Evolutionary conservation across 2,888 invertebrate genomes (phyloP), one percentile per base, ranked within the genome.

Genomic region (Apoda limacodes): DNA sequence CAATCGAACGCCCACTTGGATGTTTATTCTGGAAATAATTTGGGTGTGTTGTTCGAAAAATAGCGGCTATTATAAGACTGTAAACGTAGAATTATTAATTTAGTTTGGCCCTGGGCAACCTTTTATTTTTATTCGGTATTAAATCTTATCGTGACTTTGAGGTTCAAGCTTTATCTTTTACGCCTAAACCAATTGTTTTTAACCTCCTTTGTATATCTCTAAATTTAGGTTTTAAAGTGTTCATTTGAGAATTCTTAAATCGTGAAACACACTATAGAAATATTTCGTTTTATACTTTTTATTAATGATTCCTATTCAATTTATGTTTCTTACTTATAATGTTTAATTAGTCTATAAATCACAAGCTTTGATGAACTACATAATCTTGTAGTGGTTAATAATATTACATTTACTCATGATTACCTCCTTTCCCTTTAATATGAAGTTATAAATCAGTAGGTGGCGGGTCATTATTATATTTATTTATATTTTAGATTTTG

Each of bases 371-470:
- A n/a, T n/a, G n/a, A n/a, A n/a, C n/a, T n/a, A n/a, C n/a, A n/a
- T n/a, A n/a, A n/a, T n/a, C n/a, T n/a, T n/a, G n/a, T n/a, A n/a
- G n/a, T n/a, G n/a, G n/a, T n/a, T n/a, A n/a, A n/a, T n/a, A n/a
- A n/a, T n/a, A n/a, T n/a, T n/a, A n/a, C n/a, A n/a, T n/a, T n/a
- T n/a, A n/a, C n/a, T n/a, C n/a, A n/a, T n/a, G n/a, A n/a, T 30
- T 31, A 32, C 34, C 31, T 35, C 25, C 32, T 33, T 28, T 22
- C 32, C 35, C 31, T 12, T 32, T 48, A 37, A 35, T 57, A 62
- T 60, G 50, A 62, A 63, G 59, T 61, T 63, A 64, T 64, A 63
- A 65, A 67, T 65, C 55, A 57, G 50, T 35, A 42, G 46, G 40
- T 47, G 39, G 50, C 52, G 60, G 48, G 36, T 41, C 46, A 45